Base-by-base conservation (phyloP, 2,797 vertebrate genomes). In the Craterocephalus amniculus region DNA sequence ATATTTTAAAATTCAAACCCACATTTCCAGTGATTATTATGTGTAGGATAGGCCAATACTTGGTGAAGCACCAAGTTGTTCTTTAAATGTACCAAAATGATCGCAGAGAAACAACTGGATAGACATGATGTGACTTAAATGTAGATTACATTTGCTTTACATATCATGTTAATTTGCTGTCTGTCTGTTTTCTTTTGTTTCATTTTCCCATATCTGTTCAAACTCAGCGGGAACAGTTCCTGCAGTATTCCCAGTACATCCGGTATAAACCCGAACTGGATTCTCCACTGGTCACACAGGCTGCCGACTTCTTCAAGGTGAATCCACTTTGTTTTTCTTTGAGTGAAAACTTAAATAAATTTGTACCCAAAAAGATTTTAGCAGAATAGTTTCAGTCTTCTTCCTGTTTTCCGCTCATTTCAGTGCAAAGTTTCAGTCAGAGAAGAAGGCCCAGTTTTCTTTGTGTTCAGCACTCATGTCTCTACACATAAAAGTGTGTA, bases 211-310 rank as follows among this genome's bases (percentile, higher is more conserved):
- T 11, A 4, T 40, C 6, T 35, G 7, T 24, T 29, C 20, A 20
- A 49, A 26, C n/a, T n/a, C 85, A 96, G 96, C 92, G 93, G 74
- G 95, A 96, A 52, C 95, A 96, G 86, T 95, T 97, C 57, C 89
- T 95, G 34, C 93, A 96, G 70, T 97, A 97, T 24, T 95, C 96
- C 63, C 94, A 95, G 74, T 97, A 95, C 58, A 95, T 96, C 91
- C 93, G 95, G 84, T 93, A 90, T 40, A 95, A 89, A 81, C 94
- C 94, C 29, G 96, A 96, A 12, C 84, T 92, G 73, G 96, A 96
- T 78, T 93, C 93, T 35, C 81, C 93, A 2, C 88, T 95, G 72
- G 87, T 94, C 40, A 92, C 76, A 11, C 93, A 94, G 81, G 94
- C 95, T 3, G 86, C 90, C 0, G 90, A 95, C n/a, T 94, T 91